Evolutionary conservation across 2,888 invertebrate species (phyloP).

Genomic region (Troides helena): DNA sequence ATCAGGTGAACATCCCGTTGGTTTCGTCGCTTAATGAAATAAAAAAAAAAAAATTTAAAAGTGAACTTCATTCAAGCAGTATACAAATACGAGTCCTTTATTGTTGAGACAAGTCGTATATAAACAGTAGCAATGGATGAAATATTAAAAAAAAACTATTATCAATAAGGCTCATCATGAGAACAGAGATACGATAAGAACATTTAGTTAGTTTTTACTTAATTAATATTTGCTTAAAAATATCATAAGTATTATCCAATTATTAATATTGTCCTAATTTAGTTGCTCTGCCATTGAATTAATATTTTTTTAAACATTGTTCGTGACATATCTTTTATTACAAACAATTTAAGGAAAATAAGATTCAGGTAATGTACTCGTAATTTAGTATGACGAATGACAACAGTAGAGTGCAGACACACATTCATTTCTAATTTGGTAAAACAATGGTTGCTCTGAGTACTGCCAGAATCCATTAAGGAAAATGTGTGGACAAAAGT

Average conservation of each 20-base stretch:
- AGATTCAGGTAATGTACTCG: neutral
- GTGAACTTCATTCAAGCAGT: neutral
- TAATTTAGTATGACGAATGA: constrained; percentile 43
- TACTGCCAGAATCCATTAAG: constrained; percentile 66
- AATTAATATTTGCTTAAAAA: too few species aligned
- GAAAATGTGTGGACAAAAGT: constrained; percentile 70
- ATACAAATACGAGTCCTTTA: neutral
- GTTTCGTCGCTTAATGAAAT: too few species aligned
- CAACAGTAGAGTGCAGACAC: constrained; percentile 37
- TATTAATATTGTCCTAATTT: too few species aligned
- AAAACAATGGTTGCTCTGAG: constrained; percentile 63
- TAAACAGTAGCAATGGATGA: too few species aligned
- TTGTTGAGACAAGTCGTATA: neutral
- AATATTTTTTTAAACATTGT: neutral
- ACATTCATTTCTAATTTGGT: constrained; percentile 54
- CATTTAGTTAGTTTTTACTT: too few species aligned
- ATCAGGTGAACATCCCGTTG: too few species aligned
- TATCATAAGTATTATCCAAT: neutral
- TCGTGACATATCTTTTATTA: neutral
- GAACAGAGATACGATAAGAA: too few species aligned
- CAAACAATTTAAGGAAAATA: neutral
- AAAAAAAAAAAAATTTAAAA: too few species aligned
- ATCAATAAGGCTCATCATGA: too few species aligned
- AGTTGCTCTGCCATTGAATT: too few species aligned
- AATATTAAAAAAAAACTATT: too few species aligned